phyloP scores from a whole-genome alignment of 2,113 vertebrate genomes.

The Lethenteron camtschaticum region DNA sequence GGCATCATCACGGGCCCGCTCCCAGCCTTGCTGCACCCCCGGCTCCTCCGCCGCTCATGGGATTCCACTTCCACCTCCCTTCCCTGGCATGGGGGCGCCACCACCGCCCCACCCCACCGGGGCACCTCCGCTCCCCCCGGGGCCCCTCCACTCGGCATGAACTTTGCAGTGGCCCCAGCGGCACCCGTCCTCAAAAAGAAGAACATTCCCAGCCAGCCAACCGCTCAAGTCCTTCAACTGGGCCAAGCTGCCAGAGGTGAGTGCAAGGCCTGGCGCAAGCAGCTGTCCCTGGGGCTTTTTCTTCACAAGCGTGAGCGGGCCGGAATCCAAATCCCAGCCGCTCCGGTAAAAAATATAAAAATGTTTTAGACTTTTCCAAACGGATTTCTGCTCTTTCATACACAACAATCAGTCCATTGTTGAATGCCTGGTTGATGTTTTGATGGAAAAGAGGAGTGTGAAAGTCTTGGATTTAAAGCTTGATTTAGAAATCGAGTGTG shows the following conservation, averaged over 20 bases:
- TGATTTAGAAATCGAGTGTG: not conserved
- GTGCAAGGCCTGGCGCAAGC: no score
- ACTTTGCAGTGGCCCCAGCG: slow-evolving; percentile 27
- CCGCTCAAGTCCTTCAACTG: slow-evolving; percentile 93
- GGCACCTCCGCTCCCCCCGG: slow-evolving; percentile 53
- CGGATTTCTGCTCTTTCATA: no score
- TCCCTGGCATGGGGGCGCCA: slow-evolving; percentile 19
- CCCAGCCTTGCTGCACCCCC: slow-evolving; percentile 44
- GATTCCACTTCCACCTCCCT: slow-evolving; percentile 25
- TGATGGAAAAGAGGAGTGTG: not conserved
- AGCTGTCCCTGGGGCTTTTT: no score
- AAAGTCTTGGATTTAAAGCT: not conserved
- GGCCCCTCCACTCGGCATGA: slow-evolving; percentile 59
- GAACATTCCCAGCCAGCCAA: slow-evolving; percentile 66
- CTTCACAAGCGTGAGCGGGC: no score
- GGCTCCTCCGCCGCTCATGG: slow-evolving; percentile 36
- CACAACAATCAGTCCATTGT: no score
- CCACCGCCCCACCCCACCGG: slow-evolving; percentile 52
- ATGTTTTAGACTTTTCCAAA: no score
- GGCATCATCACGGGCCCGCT: slow-evolving; percentile 28
- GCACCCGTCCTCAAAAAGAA: slow-evolving; percentile 40
- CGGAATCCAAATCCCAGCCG: no score
- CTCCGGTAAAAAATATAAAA: no score
- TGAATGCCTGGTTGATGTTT: no score
- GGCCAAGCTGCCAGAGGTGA: slow-evolving; percentile 76